Evolutionary conservation across 2,113 vertebrate species (phyloP).

Genomic region (Antechinus stuartii): DNA sequence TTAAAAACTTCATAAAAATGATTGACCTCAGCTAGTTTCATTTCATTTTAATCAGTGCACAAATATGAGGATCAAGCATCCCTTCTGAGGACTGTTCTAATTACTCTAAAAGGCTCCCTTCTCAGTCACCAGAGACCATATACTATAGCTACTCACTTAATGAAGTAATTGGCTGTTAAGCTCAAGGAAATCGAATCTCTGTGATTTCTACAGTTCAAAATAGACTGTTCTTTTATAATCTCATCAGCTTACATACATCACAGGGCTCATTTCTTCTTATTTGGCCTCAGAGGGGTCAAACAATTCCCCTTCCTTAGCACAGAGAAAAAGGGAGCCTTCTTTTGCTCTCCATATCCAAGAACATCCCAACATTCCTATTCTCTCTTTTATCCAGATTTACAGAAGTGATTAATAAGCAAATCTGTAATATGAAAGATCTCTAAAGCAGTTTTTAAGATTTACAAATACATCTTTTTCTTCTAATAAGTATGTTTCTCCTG

Average conservation of each 20-base stretch:
- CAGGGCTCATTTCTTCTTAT: not conserved
- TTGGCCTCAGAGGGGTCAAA: not conserved
- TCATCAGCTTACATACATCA: constrained; percentile 20
- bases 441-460: not conserved
- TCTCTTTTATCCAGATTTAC: not conserved
- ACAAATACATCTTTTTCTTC: not conserved
- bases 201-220: constrained; percentile 20
- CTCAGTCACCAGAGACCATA: not conserved
- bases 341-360: not conserved
- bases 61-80: constrained; percentile 18
- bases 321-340: constrained; percentile 14
- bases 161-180: constrained; percentile 10
- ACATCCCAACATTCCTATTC: not conserved
- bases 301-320: not conserved
- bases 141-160: constrained; percentile 24
- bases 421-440: not conserved
- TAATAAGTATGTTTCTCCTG: not conserved
- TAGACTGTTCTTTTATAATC: constrained; percentile 46
- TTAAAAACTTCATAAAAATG: constrained; percentile 24
- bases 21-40: constrained; percentile 36
- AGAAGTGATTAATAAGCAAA: not conserved
- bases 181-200: constrained; percentile 6
- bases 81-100: constrained; percentile 30
- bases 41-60: constrained; percentile 38
- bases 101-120: constrained; percentile 37